These are phyloP conservation scores for Bradysia coprophila DNA, from an alignment of 1,140 invertebrate species.

Conservation along the genomic window DNA sequence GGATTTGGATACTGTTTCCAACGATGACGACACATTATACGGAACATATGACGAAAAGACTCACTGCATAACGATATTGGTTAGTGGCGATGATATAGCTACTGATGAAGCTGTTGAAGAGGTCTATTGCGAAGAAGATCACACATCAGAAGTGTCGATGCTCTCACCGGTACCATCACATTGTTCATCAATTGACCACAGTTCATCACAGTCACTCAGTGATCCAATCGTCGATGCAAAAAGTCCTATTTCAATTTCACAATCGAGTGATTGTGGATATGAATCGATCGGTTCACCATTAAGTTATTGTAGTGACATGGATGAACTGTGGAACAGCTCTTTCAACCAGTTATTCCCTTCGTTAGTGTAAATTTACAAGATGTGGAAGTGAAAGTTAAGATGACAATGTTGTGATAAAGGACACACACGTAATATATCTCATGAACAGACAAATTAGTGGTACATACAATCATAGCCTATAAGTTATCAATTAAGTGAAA, in stretches of 20 bases:
- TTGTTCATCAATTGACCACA: slow-evolving; percentile 25
- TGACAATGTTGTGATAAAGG: no score
- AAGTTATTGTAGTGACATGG: background rate
- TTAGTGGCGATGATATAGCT: slow-evolving; percentile 36
- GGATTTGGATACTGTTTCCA: slow-evolving; percentile 21
- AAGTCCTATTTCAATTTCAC: slow-evolving; percentile 8
- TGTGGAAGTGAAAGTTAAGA: no score
- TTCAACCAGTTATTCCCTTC: slow-evolving; percentile 3
- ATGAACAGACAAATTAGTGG: no score
- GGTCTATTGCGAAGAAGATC: slow-evolving; percentile 11
- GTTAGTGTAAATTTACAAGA: slow-evolving; percentile 1
- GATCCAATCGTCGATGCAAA: slow-evolving; percentile 21
- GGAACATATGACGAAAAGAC: slow-evolving; percentile 49
- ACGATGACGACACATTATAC: slow-evolving; percentile 38
- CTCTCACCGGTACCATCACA: slow-evolving; percentile 19
- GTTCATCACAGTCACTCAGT: slow-evolving; percentile 21
- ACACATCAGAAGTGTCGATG: slow-evolving; percentile 12
- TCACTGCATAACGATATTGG: slow-evolving; percentile 51
- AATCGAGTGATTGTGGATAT: background rate
- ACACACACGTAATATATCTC: no score
- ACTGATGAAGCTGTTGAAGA: slow-evolving; percentile 28
- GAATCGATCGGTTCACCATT: slow-evolving; percentile 1
- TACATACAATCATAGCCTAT: no score
- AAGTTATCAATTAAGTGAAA: no score
- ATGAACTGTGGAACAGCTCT: slow-evolving; percentile 1